Percentiles rank a stretch among this genome's conserved stretches.
Conservation (phyloP, 2,113 vertebrate species). For the Fukomys damarensis region DNA sequence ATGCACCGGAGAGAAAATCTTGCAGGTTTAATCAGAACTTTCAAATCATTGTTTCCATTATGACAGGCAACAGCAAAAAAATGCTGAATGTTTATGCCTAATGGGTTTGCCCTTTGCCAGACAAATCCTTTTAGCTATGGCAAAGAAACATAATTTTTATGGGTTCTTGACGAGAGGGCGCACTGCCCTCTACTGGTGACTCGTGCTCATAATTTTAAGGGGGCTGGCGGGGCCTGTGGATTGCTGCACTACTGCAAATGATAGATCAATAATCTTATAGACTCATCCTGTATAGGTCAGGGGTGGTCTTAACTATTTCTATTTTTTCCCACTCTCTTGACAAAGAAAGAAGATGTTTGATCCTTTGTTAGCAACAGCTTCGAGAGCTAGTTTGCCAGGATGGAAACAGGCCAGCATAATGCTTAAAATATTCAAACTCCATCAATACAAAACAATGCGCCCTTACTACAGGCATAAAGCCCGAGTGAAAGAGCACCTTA, state of each 20-base stretch:
- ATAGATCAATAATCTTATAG: background rate
- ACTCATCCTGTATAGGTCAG: background rate
- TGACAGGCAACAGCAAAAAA: conserved; percentile 73
- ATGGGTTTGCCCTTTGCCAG: conserved; percentile 85
- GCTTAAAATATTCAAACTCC: background rate
- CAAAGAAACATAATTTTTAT: conserved; percentile 62
- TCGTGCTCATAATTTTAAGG: conserved; percentile 35
- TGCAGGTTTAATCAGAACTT: conserved; percentile 71
- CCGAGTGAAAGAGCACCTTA: background rate
- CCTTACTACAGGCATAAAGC: background rate
- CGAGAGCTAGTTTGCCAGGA: background rate
- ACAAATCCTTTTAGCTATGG: conserved; percentile 82
- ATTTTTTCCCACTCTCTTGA: background rate
- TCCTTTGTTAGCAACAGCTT: background rate
- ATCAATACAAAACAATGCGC: background rate
- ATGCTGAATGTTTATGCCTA: conserved; percentile 83
- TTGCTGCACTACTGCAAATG: background rate
- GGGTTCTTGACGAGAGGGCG: conserved; percentile 75
- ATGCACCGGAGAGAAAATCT: background rate
- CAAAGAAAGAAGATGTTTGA: conserved; percentile 4
- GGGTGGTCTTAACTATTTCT: background rate
- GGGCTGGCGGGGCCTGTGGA: background rate
- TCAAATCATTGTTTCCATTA: conserved; percentile 78
- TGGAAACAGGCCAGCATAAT: background rate
- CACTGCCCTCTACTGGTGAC: conserved; percentile 85